A percentile compares a stretch with the other conserved stretches of the same genome.
phyloP scores from a whole-genome alignment of 2,888 invertebrate species.

The Drosophila pseudotakahashii region DNA sequence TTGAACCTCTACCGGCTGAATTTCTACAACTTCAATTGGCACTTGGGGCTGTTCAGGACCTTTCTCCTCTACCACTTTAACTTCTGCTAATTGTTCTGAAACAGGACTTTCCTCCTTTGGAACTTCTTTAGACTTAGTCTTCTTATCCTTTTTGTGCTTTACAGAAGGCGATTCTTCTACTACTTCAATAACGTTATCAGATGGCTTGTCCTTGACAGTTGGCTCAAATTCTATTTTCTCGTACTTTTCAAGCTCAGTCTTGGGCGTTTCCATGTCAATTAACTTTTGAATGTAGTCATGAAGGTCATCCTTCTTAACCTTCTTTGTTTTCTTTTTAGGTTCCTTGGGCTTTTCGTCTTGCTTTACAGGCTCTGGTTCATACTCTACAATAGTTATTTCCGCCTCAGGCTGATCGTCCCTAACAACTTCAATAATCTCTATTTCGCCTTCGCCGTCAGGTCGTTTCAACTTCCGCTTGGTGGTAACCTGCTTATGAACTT shows the following conservation, averaged over 20 bases:
- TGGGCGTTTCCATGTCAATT: constrained; percentile 78
- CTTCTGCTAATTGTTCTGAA: constrained; percentile 53
- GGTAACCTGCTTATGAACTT: constrained; percentile 82
- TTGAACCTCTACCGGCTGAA: constrained; percentile 69
- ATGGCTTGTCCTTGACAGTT: constrained; percentile 58
- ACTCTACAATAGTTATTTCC: constrained; percentile 78
- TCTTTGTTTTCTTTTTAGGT: constrained; percentile 80
- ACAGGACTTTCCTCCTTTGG: constrained; percentile 44
- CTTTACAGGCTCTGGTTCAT: constrained; percentile 74
- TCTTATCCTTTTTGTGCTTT: constrained; percentile 78
- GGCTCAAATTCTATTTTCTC: constrained; percentile 83
- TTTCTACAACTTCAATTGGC: constrained; percentile 74
- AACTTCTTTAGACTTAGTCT: constrained; percentile 60
- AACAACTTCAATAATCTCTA: constrained; percentile 83
- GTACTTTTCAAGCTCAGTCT: constrained; percentile 83
- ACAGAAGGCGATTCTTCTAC: constrained; percentile 71
- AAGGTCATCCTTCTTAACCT: constrained; percentile 78
- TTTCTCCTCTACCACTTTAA: constrained; percentile 64
- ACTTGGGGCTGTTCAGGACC: constrained; percentile 47
- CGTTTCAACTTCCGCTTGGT: constrained; percentile 84
- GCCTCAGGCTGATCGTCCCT: constrained; percentile 81
- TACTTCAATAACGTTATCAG: constrained; percentile 53
- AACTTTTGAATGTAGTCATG: constrained; percentile 80
- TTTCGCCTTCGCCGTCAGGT: constrained; percentile 83
- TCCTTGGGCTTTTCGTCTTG: constrained; percentile 79